Evolutionary conservation across 2,797 vertebrate species (phyloP).

Genomic region (Pelochelys cantorii): DNA sequence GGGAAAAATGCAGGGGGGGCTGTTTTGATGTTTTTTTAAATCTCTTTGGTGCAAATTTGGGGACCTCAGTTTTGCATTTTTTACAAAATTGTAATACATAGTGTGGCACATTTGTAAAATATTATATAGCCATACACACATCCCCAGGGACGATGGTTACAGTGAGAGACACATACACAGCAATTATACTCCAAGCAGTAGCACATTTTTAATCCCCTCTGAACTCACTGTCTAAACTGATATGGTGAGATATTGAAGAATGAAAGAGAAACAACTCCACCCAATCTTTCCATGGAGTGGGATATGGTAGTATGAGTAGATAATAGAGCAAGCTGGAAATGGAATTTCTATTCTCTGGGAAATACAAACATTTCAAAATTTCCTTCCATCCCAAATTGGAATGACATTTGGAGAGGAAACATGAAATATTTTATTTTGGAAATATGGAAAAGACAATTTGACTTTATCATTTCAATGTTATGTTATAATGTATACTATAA

Average conservation of each 20-base stretch:
- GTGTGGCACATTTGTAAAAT: neutral
- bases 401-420: constrained; percentile 32
- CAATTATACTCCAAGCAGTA: neutral
- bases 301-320: neutral
- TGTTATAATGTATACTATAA: neutral
- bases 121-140: neutral
- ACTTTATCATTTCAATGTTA: neutral
- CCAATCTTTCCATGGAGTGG: neutral
- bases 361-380: neutral
- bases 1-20: neutral
- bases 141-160: neutral
- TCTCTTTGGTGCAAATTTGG: neutral
- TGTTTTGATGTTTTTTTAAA: neutral
- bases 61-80: neutral
- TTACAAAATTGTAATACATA: neutral
- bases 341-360: neutral
- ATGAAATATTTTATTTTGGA: neutral
- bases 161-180: neutral
- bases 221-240: neutral
- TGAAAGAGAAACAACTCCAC: neutral
- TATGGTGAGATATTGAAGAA: neutral
- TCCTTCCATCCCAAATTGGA: neutral
- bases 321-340: neutral
- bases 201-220: neutral
- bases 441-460: neutral